phyloP scores from a whole-genome alignment of 2,888 invertebrate genomes.

The Onthophagus sagittarius region DNA sequence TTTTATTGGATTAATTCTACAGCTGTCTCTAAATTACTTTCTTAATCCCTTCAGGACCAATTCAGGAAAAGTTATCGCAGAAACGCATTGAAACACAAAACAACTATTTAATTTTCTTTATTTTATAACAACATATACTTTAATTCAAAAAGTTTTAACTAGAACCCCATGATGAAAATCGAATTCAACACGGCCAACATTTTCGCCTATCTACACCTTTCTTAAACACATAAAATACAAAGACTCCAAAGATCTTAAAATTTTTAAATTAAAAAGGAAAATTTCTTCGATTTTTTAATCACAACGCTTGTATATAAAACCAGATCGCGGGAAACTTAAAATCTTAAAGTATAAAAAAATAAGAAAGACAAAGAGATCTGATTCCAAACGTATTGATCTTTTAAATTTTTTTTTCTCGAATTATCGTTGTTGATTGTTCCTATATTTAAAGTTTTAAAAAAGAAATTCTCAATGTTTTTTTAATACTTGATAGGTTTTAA shows the following conservation, averaged over 20 bases:
- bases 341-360: not conserved
- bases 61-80: too few species aligned
- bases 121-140: not conserved
- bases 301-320: not conserved
- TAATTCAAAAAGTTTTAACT: not conserved
- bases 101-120: not conserved
- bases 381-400: not conserved
- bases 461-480: not conserved
- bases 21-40: not conserved
- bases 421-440: not conserved
- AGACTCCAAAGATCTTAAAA: not conserved
- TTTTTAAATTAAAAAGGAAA: not conserved
- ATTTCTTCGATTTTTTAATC: not conserved
- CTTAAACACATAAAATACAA: not conserved
- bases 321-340: not conserved
- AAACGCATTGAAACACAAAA: too few species aligned
- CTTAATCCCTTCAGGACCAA: too few species aligned
- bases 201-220: not conserved
- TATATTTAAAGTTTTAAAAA: not conserved
- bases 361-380: not conserved
- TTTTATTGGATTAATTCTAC: not conserved
- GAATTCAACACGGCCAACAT: not conserved
- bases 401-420: not conserved
- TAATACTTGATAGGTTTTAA: constrained; percentile 30
- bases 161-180: not conserved